Percentiles rank a stretch among this genome's conserved stretches.
Conservation (phyloP, 2,888 invertebrate genomes). For the Stegana nigrithorax region DNA sequence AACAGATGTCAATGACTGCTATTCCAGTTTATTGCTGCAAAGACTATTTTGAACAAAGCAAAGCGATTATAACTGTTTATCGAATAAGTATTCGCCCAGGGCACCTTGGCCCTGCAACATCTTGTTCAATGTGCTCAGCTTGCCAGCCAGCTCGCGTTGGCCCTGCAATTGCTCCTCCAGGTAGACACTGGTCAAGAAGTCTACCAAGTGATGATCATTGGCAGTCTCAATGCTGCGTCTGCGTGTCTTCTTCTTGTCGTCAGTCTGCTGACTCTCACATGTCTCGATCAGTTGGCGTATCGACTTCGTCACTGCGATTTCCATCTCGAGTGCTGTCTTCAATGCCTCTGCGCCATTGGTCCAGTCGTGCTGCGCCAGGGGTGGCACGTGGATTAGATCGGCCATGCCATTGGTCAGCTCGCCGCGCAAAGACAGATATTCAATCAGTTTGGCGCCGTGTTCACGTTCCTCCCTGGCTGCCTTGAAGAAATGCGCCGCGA, state of each 20-base stretch:
- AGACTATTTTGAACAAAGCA: too few species aligned
- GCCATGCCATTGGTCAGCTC: constrained; percentile 71
- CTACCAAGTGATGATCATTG: constrained; percentile 86
- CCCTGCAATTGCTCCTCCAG: constrained; percentile 89
- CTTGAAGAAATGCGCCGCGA: constrained; percentile 87
- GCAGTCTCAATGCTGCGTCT: not conserved
- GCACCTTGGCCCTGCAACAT: constrained; percentile 74
- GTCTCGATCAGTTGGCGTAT: constrained; percentile 78
- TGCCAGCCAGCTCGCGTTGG: constrained; percentile 85
- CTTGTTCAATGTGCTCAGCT: constrained; percentile 82
- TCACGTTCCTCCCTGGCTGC: constrained; percentile 87
- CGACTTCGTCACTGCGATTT: constrained; percentile 80
- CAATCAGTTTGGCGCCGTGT: constrained; percentile 88
- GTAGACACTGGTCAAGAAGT: constrained; percentile 80
- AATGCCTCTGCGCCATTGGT: constrained; percentile 76
- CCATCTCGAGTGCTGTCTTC: constrained; percentile 81
- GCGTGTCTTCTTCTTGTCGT: not conserved
- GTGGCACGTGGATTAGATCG: constrained; percentile 56
- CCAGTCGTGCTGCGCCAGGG: constrained; percentile 66
- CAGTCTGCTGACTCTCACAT: constrained; percentile 73
- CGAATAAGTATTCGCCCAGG: constrained; percentile 86
- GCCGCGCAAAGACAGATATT: constrained; percentile 89
- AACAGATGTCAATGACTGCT: too few species aligned
- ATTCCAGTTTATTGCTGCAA: too few species aligned
- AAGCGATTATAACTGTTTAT: constrained; percentile 73